Percentiles rank a stretch among this genome's conserved stretches.
These are phyloP conservation scores for Ciconia nigra DNA, from an alignment of 2,797 vertebrate species.

Conservation along the genomic window DNA sequence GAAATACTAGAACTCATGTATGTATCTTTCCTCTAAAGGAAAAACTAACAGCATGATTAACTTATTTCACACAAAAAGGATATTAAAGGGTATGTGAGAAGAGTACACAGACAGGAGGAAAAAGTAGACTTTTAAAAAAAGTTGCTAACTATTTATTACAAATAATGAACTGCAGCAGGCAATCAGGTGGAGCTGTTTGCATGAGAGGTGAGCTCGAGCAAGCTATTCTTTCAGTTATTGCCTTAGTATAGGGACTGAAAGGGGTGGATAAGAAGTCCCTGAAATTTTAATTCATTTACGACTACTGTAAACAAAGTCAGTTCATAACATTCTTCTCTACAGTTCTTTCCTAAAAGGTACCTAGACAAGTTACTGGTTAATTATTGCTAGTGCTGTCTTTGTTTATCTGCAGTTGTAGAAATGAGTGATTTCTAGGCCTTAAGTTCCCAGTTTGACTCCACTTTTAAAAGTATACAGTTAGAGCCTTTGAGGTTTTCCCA, in stretches of 20 bases:
- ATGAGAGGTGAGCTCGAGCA: neutral
- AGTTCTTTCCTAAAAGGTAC: neutral
- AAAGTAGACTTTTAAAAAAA: neutral
- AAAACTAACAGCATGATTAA: fast-evolving
- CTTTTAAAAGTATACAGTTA: neutral
- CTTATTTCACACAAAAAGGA: neutral
- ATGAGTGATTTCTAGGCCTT: neutral
- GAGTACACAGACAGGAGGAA: neutral
- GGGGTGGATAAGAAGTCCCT: neutral
- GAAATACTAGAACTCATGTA: neutral
- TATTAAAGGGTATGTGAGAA: neutral
- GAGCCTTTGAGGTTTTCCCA: neutral
- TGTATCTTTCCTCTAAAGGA: neutral
- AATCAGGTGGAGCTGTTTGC: neutral
- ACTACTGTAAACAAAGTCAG: neutral
- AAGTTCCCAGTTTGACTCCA: neutral
- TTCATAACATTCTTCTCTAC: neutral
- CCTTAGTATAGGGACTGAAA: neutral
- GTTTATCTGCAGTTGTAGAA: neutral
- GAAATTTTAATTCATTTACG: neutral
- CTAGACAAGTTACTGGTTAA: neutral
- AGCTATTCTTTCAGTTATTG: neutral
- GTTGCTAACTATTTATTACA: neutral
- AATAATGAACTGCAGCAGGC: neutral
- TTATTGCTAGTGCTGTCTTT: neutral